Evolutionary conservation across 1,140 invertebrate species (phyloP).

Genomic region (Nylanderia fulva): DNA sequence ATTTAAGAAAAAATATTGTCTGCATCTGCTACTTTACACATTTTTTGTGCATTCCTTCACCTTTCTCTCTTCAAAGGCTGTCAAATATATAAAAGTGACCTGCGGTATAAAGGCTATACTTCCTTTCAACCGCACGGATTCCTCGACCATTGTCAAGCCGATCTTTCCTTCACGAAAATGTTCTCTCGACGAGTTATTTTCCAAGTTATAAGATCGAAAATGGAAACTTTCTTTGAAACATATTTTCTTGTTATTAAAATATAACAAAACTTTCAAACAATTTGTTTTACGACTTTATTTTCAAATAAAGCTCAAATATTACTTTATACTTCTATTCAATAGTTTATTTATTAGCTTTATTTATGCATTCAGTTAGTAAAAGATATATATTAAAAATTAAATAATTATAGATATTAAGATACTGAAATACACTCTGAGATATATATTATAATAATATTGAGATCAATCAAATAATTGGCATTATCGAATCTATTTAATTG

Average conservation of each 20-base stretch:
- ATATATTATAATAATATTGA: background rate
- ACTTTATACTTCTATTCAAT: background rate
- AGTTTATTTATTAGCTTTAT: background rate
- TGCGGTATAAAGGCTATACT: constrained; percentile 28
- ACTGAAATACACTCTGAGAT: background rate
- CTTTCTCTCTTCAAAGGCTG: background rate
- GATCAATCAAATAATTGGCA: background rate
- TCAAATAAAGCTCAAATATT: background rate
- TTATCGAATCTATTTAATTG: background rate
- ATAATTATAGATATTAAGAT: background rate
- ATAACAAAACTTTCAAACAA: constrained; percentile 1
- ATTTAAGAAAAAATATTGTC: background rate
- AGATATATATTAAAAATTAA: background rate
- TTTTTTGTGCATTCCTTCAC: background rate
- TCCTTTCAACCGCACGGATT: constrained; percentile 20
- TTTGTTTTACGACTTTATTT: background rate
- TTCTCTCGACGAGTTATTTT: background rate
- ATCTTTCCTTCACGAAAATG: constrained; percentile 20
- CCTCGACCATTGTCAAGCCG: constrained; percentile 31
- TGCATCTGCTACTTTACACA: background rate
- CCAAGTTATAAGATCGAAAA: constrained; percentile 24
- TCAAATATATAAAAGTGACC: constrained; percentile 31
- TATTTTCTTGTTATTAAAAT: background rate
- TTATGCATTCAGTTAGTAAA: background rate
- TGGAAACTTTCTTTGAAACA: background rate